Base-by-base conservation (phyloP, 2,113 vertebrate species). In the Trachemys scripta region DNA sequence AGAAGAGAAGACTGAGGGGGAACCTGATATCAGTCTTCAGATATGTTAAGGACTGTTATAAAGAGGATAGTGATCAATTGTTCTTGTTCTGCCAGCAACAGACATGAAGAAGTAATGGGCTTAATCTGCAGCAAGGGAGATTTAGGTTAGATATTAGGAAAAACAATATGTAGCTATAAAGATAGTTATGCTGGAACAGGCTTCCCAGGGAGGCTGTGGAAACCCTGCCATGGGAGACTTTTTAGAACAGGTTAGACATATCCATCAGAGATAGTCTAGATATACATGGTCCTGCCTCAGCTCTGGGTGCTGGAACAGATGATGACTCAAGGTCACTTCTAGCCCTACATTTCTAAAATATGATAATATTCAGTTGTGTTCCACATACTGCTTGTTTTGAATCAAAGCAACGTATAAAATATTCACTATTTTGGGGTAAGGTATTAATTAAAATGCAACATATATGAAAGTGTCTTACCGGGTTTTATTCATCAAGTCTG, bases 401-500 rank as follows among this genome's bases (percentile, higher is more conserved):
- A 87, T 76, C 90, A 93, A 87, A 2, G 16, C 49, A 35, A 92
- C 50, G 75, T 56, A 8, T 35, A 57, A 82, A 94, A 90, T 72
- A 72, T 20, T 72, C 10, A 12, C 62, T 88, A 45, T 91, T 95
- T 31, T 90, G 80, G 88, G 53, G n/a, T 75, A 81, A 75, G 56
- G 35, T 91, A 42, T 88, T 86, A 72, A 45, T 92, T 87, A 45
- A 69, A 13, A 42, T 50, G 88, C 88, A 53, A 75, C 4, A 45
- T 35, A 42, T 35, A 92, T 89, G 95, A 89, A 93, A 92, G 80
- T 7, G 94, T 88, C 98, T 98, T 98, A 99, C 99, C 99, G 98
- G 54, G 99, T 99, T 98, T 99, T 99, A 97, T 99, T 99, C 98
- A 99, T 98, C 87, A 99, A 98, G 86, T 99, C 99, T 57, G 99